Percentiles rank a stretch among this genome's conserved stretches.
Conservation (phyloP, 1,140 invertebrate genomes). For the Patella vulgata region DNA sequence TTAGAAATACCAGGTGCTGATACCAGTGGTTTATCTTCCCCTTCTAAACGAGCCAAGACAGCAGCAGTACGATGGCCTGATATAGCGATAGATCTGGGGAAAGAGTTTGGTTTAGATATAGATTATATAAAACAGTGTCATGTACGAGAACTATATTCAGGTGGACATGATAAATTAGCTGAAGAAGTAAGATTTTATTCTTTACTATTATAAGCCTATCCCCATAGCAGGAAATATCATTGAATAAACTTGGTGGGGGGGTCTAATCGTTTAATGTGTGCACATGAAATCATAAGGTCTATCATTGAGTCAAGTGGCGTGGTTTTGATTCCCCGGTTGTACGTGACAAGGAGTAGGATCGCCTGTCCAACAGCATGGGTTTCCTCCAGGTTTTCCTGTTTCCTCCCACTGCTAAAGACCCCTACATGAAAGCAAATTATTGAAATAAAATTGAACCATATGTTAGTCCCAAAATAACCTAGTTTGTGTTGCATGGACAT, state of each 20-base stretch:
- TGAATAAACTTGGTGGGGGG: neutral
- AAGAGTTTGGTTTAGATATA: slow-evolving; percentile 82
- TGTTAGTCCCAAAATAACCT: too few relatives aligned
- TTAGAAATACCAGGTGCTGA: slow-evolving; percentile 18
- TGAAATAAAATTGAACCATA: too few relatives aligned
- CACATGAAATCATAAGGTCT: too few relatives aligned
- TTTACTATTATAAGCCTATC: neutral
- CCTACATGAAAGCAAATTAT: too few relatives aligned
- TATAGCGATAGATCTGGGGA: slow-evolving; percentile 75
- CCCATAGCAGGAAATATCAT: neutral
- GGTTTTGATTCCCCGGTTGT: too few relatives aligned
- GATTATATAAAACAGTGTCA: slow-evolving; percentile 81
- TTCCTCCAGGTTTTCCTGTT: too few relatives aligned
- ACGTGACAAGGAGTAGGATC: neutral
- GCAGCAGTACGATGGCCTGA: slow-evolving; percentile 39
- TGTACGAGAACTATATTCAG: slow-evolving; percentile 79
- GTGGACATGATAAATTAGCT: slow-evolving; percentile 81
- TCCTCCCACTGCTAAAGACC: too few relatives aligned
- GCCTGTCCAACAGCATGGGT: too few relatives aligned
- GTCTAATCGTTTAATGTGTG: too few relatives aligned
- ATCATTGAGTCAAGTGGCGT: too few relatives aligned
- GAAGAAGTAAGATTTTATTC: slow-evolving; percentile 72
- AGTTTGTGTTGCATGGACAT: too few relatives aligned
- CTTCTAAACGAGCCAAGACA: slow-evolving; percentile 28
- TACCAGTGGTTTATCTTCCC: neutral